Evolutionary conservation across 2,797 vertebrate species (phyloP).

Genomic region (Myiothlypis chrysogaster): DNA sequence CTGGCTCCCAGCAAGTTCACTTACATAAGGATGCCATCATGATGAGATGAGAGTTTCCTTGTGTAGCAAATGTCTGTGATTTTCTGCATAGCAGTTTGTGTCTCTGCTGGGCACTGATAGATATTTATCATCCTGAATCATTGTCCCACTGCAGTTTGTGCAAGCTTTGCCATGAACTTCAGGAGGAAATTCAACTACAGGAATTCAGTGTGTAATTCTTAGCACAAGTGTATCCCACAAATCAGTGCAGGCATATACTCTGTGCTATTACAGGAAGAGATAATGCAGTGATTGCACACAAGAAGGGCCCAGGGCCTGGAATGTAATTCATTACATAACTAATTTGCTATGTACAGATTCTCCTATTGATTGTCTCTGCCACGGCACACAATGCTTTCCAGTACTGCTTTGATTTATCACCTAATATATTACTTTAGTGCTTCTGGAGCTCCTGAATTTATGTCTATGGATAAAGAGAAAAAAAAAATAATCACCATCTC

Average conservation of each 20-base stretch:
- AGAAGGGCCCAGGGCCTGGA: not conserved
- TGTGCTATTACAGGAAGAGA: not conserved
- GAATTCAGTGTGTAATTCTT: not conserved
- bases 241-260: not conserved
- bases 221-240: not conserved
- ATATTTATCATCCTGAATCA: not conserved
- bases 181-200: not conserved
- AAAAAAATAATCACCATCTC: not conserved
- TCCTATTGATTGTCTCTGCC: not conserved
- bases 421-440: not conserved
- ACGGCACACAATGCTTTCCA: not conserved
- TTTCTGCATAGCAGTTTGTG: not conserved
- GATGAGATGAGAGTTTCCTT: not conserved
- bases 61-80: rapidly evolving
- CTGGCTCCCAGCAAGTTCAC: not conserved
- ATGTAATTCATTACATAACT: not conserved
- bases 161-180: not conserved
- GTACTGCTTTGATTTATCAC: not conserved
- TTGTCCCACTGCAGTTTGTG: not conserved
- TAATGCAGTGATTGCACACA: not conserved
- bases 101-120: not conserved
- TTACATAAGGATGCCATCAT: not conserved
- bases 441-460: not conserved
- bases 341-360: not conserved
- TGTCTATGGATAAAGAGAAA: not conserved